phyloP scores from a whole-genome alignment of 2,888 invertebrate species.

The Chromoteleia sp. region DNA sequence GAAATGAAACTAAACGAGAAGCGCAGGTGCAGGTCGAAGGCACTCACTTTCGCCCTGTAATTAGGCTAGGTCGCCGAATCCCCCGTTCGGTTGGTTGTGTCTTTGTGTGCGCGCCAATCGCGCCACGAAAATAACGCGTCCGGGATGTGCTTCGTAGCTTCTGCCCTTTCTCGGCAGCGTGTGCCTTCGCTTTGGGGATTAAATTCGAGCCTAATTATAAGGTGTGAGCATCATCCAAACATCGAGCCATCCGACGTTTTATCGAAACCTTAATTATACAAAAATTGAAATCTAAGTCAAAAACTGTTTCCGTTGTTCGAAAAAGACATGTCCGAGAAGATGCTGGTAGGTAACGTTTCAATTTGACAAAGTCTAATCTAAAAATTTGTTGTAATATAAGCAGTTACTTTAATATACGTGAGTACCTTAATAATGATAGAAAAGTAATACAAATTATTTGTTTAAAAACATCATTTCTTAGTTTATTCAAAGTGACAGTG shows the following conservation, averaged over 20 bases:
- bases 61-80: slow-evolving; percentile 71
- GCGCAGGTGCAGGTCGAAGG: slow-evolving; percentile 70
- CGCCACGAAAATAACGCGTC: slow-evolving; percentile 57
- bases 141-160: slow-evolving; percentile 65
- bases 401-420: no score
- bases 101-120: slow-evolving; percentile 56
- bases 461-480: no score
- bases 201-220: slow-evolving; percentile 65
- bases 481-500: no score
- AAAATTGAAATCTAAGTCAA: slow-evolving; percentile 36
- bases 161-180: slow-evolving; percentile 53
- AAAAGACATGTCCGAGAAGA: no score
- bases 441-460: no score
- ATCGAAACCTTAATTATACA: slow-evolving; percentile 50
- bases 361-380: no score
- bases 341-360: no score
- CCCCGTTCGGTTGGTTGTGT: slow-evolving; percentile 51
- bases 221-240: slow-evolving; percentile 58
- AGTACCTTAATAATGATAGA: no score
- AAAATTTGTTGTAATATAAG: no score
- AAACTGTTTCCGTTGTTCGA: neutral
- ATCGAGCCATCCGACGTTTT: slow-evolving; percentile 33
- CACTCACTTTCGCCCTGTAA: slow-evolving; percentile 70
- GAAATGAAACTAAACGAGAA: slow-evolving; percentile 69
- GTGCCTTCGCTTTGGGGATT: slow-evolving; percentile 52